Conservation (phyloP, 2,113 vertebrate genomes). For the Syngnathus scovelli region DNA sequence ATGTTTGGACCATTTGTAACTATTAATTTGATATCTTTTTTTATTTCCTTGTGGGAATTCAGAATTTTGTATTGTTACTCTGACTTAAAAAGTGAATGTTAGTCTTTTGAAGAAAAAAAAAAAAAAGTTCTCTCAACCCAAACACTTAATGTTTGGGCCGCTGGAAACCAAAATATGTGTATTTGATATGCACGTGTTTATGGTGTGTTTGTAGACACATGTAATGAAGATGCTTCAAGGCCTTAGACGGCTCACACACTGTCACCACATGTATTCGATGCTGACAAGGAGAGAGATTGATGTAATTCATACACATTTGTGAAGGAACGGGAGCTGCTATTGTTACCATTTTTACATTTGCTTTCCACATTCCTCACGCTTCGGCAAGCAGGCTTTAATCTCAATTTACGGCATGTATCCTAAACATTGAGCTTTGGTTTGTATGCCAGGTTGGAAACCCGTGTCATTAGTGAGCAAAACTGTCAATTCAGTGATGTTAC, state of each 20-base stretch:
- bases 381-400: slow-evolving; percentile 48
- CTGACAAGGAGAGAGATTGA: slow-evolving; percentile 8
- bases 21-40: slow-evolving; percentile 17
- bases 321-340: slow-evolving; percentile 18
- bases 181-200: slow-evolving; percentile 17
- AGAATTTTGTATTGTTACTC: slow-evolving; percentile 23
- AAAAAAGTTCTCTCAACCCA: slow-evolving; percentile 45
- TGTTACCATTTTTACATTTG: slow-evolving; percentile 7
- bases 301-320: slow-evolving; percentile 2
- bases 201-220: slow-evolving; percentile 30
- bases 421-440: slow-evolving; percentile 18
- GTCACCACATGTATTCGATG: slow-evolving; percentile 10
- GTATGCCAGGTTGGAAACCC: not conserved
- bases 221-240: slow-evolving; percentile 15
- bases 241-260: not conserved
- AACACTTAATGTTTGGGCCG: slow-evolving; percentile 30
- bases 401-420: not conserved
- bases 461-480: slow-evolving; percentile 5
- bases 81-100: slow-evolving; percentile 50
- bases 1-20: slow-evolving; percentile 65
- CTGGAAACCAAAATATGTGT: slow-evolving; percentile 48
- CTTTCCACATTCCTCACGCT: slow-evolving; percentile 33
- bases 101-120: slow-evolving; percentile 23
- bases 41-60: slow-evolving; percentile 6
- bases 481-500: slow-evolving; percentile 22